Evolutionary conservation across 2,797 vertebrate genomes (phyloP).

Genomic region (Cossypha caffra): DNA sequence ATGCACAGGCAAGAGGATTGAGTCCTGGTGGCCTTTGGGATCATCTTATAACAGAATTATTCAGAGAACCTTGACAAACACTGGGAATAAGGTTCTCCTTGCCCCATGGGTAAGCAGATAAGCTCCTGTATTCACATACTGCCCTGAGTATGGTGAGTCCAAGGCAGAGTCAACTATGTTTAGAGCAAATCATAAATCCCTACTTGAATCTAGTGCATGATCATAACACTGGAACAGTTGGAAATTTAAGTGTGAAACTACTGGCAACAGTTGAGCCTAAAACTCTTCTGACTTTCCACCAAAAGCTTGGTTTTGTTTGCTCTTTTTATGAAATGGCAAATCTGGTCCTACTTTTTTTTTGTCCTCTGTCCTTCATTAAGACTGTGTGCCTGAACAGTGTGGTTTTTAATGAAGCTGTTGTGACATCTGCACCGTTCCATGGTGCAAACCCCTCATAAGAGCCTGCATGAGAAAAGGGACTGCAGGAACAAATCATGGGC

Average conservation of each 20-base stretch:
- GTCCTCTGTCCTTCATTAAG: background rate
- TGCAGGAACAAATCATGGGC: background rate
- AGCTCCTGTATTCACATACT: background rate
- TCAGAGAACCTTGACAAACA: background rate
- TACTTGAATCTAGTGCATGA: background rate
- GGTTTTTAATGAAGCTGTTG: background rate
- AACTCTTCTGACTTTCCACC: background rate
- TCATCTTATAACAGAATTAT: background rate
- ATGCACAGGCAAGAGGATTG: background rate
- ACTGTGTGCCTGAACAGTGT: background rate
- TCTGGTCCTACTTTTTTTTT: background rate
- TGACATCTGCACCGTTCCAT: background rate
- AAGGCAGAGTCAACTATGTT: background rate
- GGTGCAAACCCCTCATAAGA: background rate
- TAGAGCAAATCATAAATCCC: background rate
- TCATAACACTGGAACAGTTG: background rate
- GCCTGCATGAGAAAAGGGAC: background rate
- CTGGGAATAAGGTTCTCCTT: background rate
- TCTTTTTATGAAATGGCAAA: background rate
- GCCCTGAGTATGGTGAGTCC: background rate
- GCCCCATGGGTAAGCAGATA: background rate
- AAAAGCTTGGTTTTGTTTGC: background rate
- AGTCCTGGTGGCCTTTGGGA: background rate
- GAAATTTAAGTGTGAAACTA: background rate
- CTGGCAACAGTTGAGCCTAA: background rate